phyloP scores from a whole-genome alignment of 2,797 vertebrate genomes.

The Agapornis canus region DNA sequence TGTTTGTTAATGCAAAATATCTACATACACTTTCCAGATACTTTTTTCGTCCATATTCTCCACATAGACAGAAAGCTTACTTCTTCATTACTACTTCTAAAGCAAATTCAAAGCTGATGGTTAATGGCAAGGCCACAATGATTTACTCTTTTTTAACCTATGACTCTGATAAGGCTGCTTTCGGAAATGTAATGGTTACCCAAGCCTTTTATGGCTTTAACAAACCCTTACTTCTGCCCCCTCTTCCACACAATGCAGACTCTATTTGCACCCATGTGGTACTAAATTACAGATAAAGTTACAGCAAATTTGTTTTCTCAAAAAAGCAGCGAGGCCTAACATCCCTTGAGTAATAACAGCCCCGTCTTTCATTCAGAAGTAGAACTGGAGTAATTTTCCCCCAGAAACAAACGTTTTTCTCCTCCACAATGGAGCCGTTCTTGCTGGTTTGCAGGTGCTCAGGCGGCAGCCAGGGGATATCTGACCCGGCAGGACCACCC shows the following conservation, averaged over 20 bases:
- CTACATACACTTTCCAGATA: not conserved
- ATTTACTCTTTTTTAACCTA: constrained; percentile 84
- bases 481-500: constrained; percentile 77
- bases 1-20: not conserved
- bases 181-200: constrained; percentile 89
- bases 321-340: constrained; percentile 92
- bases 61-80: not conserved
- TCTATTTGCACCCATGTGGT: constrained; percentile 92
- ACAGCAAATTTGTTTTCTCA: constrained; percentile 99
- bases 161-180: constrained; percentile 86
- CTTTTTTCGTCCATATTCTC: not conserved
- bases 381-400: constrained; percentile 75
- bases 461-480: constrained; percentile 81
- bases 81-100: constrained; percentile 74
- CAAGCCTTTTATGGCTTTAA: constrained; percentile 81
- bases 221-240: constrained; percentile 79
- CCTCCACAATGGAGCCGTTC: constrained; percentile 86
- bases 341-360: constrained; percentile 90
- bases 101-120: constrained; percentile 88
- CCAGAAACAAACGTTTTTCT: constrained; percentile 86
- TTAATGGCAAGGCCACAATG: constrained; percentile 84
- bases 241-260: constrained; percentile 85
- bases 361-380: constrained; percentile 86
- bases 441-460: constrained; percentile 89
- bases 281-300: constrained; percentile 99